Conservation (phyloP, 2,113 vertebrate species). For the Aegotheles bennettii region DNA sequence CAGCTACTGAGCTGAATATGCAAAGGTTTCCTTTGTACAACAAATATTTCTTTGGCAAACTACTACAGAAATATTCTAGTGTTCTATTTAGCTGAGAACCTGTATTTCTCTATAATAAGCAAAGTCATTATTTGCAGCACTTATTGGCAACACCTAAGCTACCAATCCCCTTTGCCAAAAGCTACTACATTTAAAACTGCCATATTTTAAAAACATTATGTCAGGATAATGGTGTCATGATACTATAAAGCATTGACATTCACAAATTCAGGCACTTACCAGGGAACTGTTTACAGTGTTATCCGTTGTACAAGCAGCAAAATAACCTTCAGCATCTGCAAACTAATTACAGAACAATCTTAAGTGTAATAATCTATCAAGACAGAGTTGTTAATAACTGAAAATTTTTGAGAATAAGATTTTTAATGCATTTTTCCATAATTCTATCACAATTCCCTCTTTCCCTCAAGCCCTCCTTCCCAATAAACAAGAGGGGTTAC, state of each 20-base stretch:
- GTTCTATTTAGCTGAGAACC: neutral
- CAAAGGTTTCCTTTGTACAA: neutral
- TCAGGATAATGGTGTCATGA: neutral
- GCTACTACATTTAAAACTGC: neutral
- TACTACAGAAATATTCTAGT: neutral
- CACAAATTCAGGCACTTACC: constrained; percentile 74
- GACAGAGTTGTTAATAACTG: neutral
- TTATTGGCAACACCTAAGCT: neutral
- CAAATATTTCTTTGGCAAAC: neutral
- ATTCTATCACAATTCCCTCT: neutral
- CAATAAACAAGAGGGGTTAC: neutral
- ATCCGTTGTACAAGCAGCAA: constrained; percentile 85
- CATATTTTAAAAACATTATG: neutral
- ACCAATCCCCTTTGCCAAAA: neutral
- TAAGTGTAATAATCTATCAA: neutral
- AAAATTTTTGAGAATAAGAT: neutral
- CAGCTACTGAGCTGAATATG: neutral
- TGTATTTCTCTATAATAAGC: neutral
- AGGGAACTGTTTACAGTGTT: constrained; percentile 82
- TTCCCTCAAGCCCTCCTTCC: neutral
- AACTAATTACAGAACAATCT: constrained; percentile 75
- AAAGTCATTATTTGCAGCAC: neutral
- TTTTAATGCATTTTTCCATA: neutral
- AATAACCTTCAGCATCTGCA: constrained; percentile 89
- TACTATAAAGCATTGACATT: neutral